Base-by-base conservation (phyloP, 2,888 invertebrate genomes). In the Torymus tubicola region DNA sequence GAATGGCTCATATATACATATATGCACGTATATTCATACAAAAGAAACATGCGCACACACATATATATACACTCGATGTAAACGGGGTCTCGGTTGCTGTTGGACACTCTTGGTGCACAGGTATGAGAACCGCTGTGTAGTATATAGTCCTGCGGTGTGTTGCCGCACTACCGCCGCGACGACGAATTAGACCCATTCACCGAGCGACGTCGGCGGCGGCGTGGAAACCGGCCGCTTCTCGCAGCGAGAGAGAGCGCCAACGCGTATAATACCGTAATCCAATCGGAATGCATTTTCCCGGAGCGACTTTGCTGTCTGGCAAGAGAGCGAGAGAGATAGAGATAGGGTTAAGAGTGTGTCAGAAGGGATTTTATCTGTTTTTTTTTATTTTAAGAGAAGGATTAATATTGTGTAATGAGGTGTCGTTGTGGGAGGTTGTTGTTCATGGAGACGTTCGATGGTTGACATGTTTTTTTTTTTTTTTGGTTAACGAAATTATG, bases 241-340 rank as follows among this genome's bases (percentile, higher is more conserved):
- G 21, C 2, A 21, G 21, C 21, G 21, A 21, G 2, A 74, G 69
- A 42, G 61, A 67, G 55, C 21, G 24, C 2, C 42, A 42, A 18
- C 58, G 63, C 65, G 42, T 42, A 55, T 81, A 64, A 78, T 81
- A 74, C 78, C 83, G 86, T 86, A 86, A 86, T 86, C 84, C 85
- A 82, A 86, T 84, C 84, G 86, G 86, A 85, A 86, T 87, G 86
- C 84, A 85, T 86, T 86, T 87, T 84, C 84, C 77, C 55, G 2
- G 24, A 18, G 24, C 57, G 31, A 31, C 14, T n/a, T 31, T 13
- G 57, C 64, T 12, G 58, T 50, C 42, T 42, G 8, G 42, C 8
- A 42, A 42, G 42, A 42, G 42, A 42, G 42, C 5, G 8, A 42
- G 42, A 42, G 42, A 31, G 31, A 42, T 5, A 31, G 31, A 42